These are phyloP conservation scores for Baryphthengus martii DNA, from an alignment of 2,113 vertebrate species.

Conservation along the genomic window DNA sequence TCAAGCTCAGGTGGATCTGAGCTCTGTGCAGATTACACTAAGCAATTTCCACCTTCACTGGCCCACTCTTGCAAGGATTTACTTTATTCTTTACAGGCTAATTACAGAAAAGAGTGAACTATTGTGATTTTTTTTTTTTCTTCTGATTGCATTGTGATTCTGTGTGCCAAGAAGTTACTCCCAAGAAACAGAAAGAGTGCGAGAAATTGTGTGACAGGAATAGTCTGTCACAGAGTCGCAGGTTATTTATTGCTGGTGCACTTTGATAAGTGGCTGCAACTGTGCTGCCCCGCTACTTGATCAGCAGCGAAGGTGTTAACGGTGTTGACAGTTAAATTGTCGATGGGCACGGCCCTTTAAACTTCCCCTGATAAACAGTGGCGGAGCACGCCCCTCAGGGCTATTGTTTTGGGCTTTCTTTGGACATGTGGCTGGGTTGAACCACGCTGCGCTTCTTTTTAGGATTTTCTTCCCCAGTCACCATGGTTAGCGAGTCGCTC, in stretches of 20 bases:
- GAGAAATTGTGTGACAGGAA: not conserved
- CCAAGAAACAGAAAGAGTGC: not conserved
- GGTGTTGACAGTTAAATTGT: not conserved
- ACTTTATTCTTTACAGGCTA: not conserved
- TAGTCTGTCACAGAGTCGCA: not conserved
- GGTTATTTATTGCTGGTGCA: not conserved
- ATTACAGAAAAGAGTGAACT: not conserved
- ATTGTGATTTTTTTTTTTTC: too few relatives aligned
- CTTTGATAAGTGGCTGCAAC: not conserved
- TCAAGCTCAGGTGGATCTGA: not conserved
- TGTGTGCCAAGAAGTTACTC: not conserved
- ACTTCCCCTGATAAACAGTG: not conserved
- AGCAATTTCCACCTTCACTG: not conserved
- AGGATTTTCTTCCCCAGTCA: not conserved
- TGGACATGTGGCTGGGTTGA: not conserved
- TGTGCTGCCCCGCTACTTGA: not conserved
- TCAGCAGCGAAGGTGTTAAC: constrained; percentile 45
- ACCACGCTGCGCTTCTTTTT: not conserved
- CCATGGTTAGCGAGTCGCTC: not conserved
- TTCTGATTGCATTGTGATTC: not conserved
- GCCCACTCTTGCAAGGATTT: not conserved
- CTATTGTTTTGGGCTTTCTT: not conserved
- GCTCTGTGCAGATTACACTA: not conserved
- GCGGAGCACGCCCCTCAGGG: not conserved
- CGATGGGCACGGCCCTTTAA: not conserved